Percentiles rank a stretch among this genome's conserved stretches.
Conservation (phyloP, 2,113 vertebrate species). For the Zapus hudsonius region DNA sequence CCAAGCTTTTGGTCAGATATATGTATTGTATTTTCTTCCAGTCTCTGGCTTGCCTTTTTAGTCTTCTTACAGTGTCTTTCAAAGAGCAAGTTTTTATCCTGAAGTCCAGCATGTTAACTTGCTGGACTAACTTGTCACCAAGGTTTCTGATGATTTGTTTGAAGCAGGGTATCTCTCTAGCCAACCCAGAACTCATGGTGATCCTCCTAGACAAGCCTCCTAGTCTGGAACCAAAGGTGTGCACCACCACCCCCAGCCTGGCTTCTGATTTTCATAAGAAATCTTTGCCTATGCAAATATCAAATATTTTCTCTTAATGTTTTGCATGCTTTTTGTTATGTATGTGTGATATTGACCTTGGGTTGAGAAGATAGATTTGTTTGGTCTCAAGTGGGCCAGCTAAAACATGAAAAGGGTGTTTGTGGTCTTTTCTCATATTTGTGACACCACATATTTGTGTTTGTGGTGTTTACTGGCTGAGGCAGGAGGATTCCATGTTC, state of each 20-base stretch:
- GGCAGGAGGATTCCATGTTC: neutral
- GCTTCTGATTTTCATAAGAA: slow-evolving; percentile 33
- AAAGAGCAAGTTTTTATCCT: slow-evolving; percentile 42
- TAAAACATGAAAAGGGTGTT: neutral
- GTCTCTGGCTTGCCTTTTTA: neutral
- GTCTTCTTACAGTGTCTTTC: neutral
- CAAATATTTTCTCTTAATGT: neutral
- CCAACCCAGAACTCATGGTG: no score
- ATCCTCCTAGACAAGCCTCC: no score
- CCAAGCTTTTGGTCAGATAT: neutral
- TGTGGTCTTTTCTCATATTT: no score
- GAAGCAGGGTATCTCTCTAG: no score
- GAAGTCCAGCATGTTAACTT: neutral
- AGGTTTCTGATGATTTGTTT: neutral
- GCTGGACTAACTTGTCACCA: no score
- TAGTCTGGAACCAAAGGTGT: no score
- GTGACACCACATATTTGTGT: no score
- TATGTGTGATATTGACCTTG: neutral
- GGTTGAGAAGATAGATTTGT: neutral
- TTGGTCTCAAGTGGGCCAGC: neutral
- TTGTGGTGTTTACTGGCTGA: no score
- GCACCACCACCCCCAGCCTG: no score
- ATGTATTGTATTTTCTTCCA: neutral
- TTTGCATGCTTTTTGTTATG: neutral
- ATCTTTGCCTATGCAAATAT: neutral